Evolutionary conservation across 2,797 vertebrate species (phyloP), one percentile per base, ranked within the genome.

Genomic region (Diceros bicornis): DNA sequence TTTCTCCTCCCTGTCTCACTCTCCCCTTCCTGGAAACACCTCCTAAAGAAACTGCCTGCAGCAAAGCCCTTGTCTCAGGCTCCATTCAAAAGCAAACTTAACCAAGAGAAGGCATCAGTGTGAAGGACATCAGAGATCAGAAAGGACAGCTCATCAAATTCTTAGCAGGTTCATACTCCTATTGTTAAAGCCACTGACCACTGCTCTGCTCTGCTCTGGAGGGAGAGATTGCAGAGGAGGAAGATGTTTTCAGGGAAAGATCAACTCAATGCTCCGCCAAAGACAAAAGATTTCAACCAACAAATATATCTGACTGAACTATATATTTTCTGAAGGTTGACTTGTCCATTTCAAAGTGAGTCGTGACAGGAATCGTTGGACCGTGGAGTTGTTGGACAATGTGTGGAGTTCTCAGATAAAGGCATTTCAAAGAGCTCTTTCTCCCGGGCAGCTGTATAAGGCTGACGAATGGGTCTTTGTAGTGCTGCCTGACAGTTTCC

Each of bases 271-370:
- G 32, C 29, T 90, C 23, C 23, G 88, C 66, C 47, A 37, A 79
- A 93, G 62, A 77, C 68, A 78, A 95, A 89, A 79, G 47, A 90
- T 55, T 72, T 75, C 91, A 77, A 14, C 34, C 84, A 85, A 74
- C 71, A 74, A 95, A n/a, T 47, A 52, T 0, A 2, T 89, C 84
- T 72, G n/a, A 47, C 72, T 55, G 23, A 34, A 34, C 62, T 74
- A 34, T 25, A 7, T 61, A 62, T 92, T 90, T 97, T 93, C 89
- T 79, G 71, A 97, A 90, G 50, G 66, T 55, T 41, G 95, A 87
- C 87, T 74, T 77, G 75, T 62, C 41, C 37, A 59, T 75, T 96
- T 96, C 71, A 85, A 77, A 88, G 50, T 64, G 86, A 86, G 32
- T 62, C 94, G 25, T 27, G 86, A 68, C 47, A 83, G 84, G 55